Percentiles rank a stretch among this genome's conserved stretches.
These are phyloP conservation scores for Idaea dimidiata DNA, from an alignment of 2,888 invertebrate genomes.

Conservation along the genomic window DNA sequence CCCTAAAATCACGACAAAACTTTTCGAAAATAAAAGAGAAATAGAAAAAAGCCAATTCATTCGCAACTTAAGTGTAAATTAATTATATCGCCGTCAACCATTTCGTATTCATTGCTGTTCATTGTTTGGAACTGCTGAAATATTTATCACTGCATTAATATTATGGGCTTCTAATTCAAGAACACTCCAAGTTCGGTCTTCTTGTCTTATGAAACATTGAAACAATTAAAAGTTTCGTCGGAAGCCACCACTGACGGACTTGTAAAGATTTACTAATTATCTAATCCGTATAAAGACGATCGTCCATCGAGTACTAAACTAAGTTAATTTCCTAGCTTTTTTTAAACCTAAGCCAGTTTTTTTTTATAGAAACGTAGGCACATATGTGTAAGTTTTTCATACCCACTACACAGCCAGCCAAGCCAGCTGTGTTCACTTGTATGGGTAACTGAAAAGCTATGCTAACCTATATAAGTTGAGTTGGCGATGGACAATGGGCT, in stretches of 20 bases:
- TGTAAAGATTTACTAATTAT: slow-evolving; percentile 37
- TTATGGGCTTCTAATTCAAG: slow-evolving; percentile 22
- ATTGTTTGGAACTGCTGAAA: not conserved
- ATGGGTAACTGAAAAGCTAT: no score
- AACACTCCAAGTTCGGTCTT: slow-evolving; percentile 29
- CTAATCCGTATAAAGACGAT: slow-evolving; percentile 12
- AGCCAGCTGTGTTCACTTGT: no score
- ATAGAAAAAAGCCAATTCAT: not conserved
- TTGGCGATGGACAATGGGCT: no score
- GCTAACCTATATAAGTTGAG: no score
- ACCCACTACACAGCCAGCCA: no score
- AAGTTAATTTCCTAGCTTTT: no score
- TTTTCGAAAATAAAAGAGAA: no score
- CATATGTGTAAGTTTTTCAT: no score
- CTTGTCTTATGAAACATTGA: slow-evolving; percentile 45
- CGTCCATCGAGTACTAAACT: not conserved
- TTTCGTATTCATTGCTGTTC: not conserved
- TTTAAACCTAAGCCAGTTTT: no score
- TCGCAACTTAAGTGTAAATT: not conserved
- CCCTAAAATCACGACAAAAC: no score
- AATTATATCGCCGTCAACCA: not conserved
- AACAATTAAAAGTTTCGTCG: slow-evolving; percentile 46
- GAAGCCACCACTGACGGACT: slow-evolving; percentile 24
- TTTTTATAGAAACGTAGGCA: no score
- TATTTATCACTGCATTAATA: slow-evolving; percentile 1